Conservation (phyloP, 1,140 invertebrate species). For the Ceratina calcarata region DNA sequence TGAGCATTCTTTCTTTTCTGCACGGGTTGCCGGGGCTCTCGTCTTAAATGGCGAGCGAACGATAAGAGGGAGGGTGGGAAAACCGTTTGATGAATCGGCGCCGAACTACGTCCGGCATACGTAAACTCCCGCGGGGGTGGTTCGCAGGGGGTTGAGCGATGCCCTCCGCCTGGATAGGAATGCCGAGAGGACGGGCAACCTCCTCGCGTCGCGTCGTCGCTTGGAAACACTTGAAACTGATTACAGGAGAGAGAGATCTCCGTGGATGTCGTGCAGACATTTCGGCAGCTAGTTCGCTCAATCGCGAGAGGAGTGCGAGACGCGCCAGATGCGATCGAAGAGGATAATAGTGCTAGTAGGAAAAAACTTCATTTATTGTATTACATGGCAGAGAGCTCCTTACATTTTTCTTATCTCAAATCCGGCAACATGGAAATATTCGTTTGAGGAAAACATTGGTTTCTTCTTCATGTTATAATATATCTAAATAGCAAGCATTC, state of each 20-base stretch:
- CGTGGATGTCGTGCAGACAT: background rate
- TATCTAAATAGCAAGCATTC: too few species aligned
- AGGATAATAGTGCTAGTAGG: background rate
- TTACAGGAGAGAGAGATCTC: slow-evolving; percentile 23
- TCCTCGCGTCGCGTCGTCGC: background rate
- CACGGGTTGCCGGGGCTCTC: slow-evolving; percentile 7
- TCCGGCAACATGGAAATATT: too few species aligned
- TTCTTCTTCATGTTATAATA: too few species aligned
- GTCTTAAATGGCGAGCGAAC: slow-evolving; percentile 56
- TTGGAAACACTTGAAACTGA: slow-evolving; percentile 41
- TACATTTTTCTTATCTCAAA: too few species aligned
- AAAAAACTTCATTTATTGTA: background rate
- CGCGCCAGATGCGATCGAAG: slow-evolving; percentile 4
- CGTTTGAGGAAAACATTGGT: too few species aligned
- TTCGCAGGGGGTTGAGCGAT: slow-evolving; percentile 50
- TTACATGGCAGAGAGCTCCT: too few species aligned
- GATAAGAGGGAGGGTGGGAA: slow-evolving; percentile 31
- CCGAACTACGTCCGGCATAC: slow-evolving; percentile 65
- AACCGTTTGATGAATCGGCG: slow-evolving; percentile 67
- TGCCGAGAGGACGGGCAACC: slow-evolving; percentile 38
- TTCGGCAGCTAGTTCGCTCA: slow-evolving; percentile 4
- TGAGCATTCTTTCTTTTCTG: background rate
- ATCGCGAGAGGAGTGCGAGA: background rate
- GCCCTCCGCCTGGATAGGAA: slow-evolving; percentile 32
- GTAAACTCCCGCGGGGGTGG: slow-evolving; percentile 49